Base-by-base conservation (phyloP, 2,113 vertebrate species). In the Neoarius graeffei region DNA sequence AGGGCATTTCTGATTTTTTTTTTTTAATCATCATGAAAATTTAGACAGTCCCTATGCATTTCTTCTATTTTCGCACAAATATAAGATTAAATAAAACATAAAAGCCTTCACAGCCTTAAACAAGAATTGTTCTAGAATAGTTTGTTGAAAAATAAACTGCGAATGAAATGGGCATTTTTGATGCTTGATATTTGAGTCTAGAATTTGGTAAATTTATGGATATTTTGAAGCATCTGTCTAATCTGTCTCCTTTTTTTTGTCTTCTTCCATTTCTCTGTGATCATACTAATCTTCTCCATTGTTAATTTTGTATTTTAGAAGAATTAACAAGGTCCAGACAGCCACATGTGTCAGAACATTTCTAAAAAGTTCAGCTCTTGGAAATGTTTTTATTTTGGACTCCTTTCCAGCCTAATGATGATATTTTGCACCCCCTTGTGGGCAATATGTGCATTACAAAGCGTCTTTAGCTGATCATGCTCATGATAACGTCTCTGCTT, bases 391-490 rank as follows among this genome's bases (percentile, higher is more conserved):
- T n/a, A n/a, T 64, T 35, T 52, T 85, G 83, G 83, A 42, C 27
- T 23, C 15, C 19, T 10, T 7, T 71, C 35, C 27, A 71, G 27
- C 17, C 3, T 48, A 23, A 50, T 23, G 50, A 9, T 35, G 54
- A 52, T 20, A 52, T 86, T 81, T 86, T 90, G 92, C 93, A 88
- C 92, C 95, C 94, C 93, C 94, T 94, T 90, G 94, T 94, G 95
- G 94, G 92, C 83, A 79, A 89, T 87, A 56, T 85, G 11, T 27
- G 42, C 60, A 79, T 81, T 20, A 35, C n/a, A 50, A 54, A 10
- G 42, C 5, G 10, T 3, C 27, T 19, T 59, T 4, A 35, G 10
- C 80, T 59, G 30, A 20, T 80, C 25, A 80, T 80, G 42, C 42
- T 42, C 42, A 4, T 42, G 42, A 42, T 52, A 52, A 19, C 27